Evolutionary conservation across 1,140 invertebrate species (phyloP), one percentile per base, ranked within the genome.

Genomic region (Drosophila pachea): DNA sequence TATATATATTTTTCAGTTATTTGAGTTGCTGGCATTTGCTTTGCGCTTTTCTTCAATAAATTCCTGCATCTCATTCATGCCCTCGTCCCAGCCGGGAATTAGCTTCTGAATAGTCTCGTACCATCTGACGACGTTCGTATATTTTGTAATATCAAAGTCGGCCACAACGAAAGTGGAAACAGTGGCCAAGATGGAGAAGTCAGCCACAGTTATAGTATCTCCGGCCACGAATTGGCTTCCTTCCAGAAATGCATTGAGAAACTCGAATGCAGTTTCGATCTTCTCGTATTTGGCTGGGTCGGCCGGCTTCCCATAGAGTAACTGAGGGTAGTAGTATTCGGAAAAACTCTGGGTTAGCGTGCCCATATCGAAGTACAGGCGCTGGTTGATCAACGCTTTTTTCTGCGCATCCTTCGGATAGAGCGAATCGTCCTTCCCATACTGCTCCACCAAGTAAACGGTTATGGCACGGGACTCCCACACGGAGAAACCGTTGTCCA

Each of bases 401-500:
- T 92, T 83, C 72, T 93, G 91, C 0, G 92, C 90, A 66, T 94
- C 92, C 65, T 92, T 92, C 2, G 94, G 94, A 78, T 94, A 95
- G 1, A 95, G 89, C 2, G 89, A 89, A 74, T 92, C 92, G 50
- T 93, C 90, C 74, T 94, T 83, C n/a, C 90, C 93, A 75, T 95
- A 95, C 55, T 93, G 89, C 45, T 92, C 91, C 0, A 89, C 92
- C 60, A 95, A 87, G 87, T 96, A 96, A 16, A 91, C 90, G 55
- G 93, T 92, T 66, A 95, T 94, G 22, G 95, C 94, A 64, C 93
- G 93, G 74, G 94, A 94, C 88, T 95, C 94, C 86, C 91, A 92
- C n/a, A 94, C 48, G 62, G 90, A 90, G 55, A 93, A 93, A 60
- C 93, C 94, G 48, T 92, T 91, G 76, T 95, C 94, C n/a, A 93